phyloP scores from a whole-genome alignment of 2,113 vertebrate genomes.

The Steatornis caripensis region DNA sequence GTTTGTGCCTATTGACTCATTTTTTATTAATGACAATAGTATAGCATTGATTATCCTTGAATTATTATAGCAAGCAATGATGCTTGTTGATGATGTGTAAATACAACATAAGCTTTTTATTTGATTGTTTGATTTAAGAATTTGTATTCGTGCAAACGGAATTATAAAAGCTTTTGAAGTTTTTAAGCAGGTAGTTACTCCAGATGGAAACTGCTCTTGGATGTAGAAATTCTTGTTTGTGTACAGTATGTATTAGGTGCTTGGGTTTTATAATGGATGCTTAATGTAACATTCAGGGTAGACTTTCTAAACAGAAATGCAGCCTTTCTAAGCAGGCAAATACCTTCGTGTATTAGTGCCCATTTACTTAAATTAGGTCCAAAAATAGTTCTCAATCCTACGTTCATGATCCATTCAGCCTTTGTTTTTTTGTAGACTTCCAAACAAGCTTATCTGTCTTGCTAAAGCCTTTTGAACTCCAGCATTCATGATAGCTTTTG shows the following conservation, averaged over 20 bases:
- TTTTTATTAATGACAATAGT: conserved; percentile 82
- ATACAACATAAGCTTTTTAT: conserved; percentile 5
- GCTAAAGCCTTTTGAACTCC: not conserved
- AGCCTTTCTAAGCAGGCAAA: not conserved
- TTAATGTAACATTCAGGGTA: not conserved
- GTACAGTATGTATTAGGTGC: not conserved
- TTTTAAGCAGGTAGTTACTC: not conserved
- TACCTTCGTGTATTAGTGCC: not conserved
- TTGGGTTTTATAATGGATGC: not conserved
- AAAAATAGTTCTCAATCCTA: not conserved
- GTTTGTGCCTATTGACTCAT: conserved; percentile 76
- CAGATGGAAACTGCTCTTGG: not conserved
- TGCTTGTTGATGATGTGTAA: conserved; percentile 23
- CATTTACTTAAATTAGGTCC: not conserved
- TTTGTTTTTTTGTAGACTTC: not conserved
- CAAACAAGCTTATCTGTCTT: not conserved
- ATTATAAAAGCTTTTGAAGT: not conserved
- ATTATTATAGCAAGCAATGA: conserved; percentile 74
- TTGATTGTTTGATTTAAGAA: conserved; percentile 35
- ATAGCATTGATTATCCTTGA: conserved; percentile 82
- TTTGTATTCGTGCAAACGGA: not conserved
- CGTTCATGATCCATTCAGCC: not conserved
- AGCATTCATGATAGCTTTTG: not conserved
- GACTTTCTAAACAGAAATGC: not conserved
- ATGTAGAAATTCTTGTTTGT: not conserved